Conservation (phyloP, 2,888 invertebrate genomes). For the Pristionchus entomophagus region DNA sequence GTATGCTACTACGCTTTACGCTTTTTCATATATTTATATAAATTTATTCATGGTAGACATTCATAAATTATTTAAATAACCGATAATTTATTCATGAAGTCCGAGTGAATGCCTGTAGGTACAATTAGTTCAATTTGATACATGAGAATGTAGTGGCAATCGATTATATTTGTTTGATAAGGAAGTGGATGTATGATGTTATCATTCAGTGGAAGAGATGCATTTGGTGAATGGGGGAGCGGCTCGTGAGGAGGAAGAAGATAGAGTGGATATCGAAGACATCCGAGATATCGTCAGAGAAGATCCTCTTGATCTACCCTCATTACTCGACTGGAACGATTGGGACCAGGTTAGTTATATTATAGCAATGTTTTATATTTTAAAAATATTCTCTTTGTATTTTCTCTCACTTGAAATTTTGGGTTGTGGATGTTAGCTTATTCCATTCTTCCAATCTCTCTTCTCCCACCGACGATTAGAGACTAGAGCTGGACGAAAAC, state of each 20-base stretch:
- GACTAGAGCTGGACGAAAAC: background rate
- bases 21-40: background rate
- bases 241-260: constrained; percentile 19
- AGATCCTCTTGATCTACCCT: constrained; percentile 27
- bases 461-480: constrained; percentile 5
- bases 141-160: too few species aligned
- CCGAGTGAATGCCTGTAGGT: too few species aligned
- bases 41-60: background rate
- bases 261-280: background rate
- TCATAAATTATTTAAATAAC: too few species aligned
- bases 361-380: too few species aligned
- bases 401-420: background rate
- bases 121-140: too few species aligned
- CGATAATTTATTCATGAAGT: too few species aligned
- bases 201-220: constrained; percentile 19
- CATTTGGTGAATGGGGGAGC: background rate
- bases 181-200: background rate
- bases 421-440: background rate
- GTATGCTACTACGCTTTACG: background rate
- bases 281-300: constrained; percentile 4
- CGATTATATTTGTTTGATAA: too few species aligned
- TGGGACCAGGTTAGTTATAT: background rate
- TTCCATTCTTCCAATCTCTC: background rate
- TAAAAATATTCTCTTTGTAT: too few species aligned
- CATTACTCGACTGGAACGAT: background rate